Conservation (phyloP, 2,113 vertebrate genomes). For the Tetraodon nigroviridis region DNA sequence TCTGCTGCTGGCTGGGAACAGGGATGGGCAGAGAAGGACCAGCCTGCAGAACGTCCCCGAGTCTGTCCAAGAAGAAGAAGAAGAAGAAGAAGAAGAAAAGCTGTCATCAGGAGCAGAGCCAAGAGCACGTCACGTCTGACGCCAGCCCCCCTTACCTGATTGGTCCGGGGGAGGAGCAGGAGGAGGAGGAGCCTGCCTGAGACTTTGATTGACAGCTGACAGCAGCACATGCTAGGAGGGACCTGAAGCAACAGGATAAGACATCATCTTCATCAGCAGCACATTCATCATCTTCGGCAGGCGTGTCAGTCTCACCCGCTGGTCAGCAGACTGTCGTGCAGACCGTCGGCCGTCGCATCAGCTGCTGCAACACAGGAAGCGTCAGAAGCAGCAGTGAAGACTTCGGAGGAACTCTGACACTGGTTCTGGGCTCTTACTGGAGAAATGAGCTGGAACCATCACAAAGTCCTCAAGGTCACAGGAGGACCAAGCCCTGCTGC, state of each 20-base stretch:
- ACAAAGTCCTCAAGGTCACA: slow-evolving; percentile 97
- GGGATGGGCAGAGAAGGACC: slow-evolving; percentile 89
- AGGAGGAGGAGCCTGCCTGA: slow-evolving; percentile 83
- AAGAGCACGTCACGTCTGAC: background rate
- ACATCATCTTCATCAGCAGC: background rate
- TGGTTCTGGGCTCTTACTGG: slow-evolving; percentile 73
- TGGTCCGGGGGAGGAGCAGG: slow-evolving; percentile 82
- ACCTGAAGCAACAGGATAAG: slow-evolving; percentile 70
- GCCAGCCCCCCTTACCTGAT: slow-evolving; percentile 75
- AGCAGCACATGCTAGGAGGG: slow-evolving; percentile 83
- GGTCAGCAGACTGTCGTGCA: slow-evolving; percentile 90
- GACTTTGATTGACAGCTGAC: slow-evolving; percentile 83
- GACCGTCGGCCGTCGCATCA: slow-evolving; percentile 82
- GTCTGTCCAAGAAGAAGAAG: slow-evolving; percentile 61
- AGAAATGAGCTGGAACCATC: slow-evolving; percentile 91
- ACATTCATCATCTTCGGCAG: background rate
- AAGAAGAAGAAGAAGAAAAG: slow-evolving; percentile 23
- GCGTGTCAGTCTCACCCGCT: slow-evolving; percentile 80
- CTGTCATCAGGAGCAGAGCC: background rate
- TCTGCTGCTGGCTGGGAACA: slow-evolving; percentile 93
- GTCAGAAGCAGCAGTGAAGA: too few relatives aligned
- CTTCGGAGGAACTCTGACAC: too few relatives aligned
- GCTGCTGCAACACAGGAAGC: slow-evolving; percentile 62
- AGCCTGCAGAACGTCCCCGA: slow-evolving; percentile 75
- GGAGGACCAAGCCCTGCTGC: slow-evolving; percentile 92